Conservation (phyloP, 2,888 invertebrate genomes). For the Tachina grossa region DNA sequence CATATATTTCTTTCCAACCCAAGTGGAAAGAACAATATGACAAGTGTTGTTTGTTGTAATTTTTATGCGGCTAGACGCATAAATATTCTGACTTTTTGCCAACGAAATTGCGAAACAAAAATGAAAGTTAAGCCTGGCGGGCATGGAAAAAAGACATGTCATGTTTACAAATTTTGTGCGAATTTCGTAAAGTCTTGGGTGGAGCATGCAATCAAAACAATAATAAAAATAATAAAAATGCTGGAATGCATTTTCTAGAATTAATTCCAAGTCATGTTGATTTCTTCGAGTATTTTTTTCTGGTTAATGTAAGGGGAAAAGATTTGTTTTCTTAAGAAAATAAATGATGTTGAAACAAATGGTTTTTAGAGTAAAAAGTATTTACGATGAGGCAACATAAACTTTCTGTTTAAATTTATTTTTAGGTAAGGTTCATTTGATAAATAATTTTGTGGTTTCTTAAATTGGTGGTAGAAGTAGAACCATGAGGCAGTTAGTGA, state of each 20-base stretch:
- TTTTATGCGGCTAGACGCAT: slow-evolving; percentile 71
- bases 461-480: no score
- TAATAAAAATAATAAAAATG: slow-evolving; percentile 8
- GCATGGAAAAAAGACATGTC: slow-evolving; percentile 59
- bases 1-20: background rate
- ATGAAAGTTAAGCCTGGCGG: slow-evolving; percentile 59
- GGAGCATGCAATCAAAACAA: background rate
- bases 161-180: slow-evolving; percentile 58
- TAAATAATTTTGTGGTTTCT: no score
- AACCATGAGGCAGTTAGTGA: no score
- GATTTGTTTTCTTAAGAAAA: slow-evolving; percentile 9
- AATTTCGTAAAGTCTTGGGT: slow-evolving; percentile 10
- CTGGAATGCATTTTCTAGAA: slow-evolving; percentile 44
- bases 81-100: slow-evolving; percentile 66
- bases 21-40: slow-evolving; percentile 62
- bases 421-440: background rate
- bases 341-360: slow-evolving; percentile 41
- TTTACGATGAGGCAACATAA: no score
- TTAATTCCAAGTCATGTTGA: slow-evolving; percentile 55
- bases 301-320: background rate
- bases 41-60: slow-evolving; percentile 70
- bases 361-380: background rate
- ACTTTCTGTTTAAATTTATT: background rate
- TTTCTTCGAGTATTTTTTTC: background rate
- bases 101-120: slow-evolving; percentile 15